Conservation (phyloP, 2,113 vertebrate genomes). For the Melanostigma gelatinosum region DNA sequence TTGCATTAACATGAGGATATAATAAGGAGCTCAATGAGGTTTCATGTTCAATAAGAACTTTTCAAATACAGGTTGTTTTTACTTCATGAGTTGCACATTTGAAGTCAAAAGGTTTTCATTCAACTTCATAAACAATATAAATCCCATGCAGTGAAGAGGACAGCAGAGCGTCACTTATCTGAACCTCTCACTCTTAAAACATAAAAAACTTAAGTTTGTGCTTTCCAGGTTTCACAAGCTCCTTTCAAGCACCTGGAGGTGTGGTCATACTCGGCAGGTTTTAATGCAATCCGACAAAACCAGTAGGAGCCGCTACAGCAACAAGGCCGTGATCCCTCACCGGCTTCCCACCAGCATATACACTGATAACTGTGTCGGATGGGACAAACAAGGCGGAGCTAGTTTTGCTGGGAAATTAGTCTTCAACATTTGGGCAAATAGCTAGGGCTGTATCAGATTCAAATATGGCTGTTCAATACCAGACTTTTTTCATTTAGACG, state of each 20-base stretch:
- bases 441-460: no score
- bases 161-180: conserved; percentile 40
- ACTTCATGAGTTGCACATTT: background rate
- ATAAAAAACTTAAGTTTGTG: background rate
- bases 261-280: background rate
- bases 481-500: no score
- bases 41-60: background rate
- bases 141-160: background rate
- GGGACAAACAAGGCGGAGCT: background rate
- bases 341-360: background rate
- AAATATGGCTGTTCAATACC: no score
- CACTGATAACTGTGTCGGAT: background rate
- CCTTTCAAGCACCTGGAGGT: background rate
- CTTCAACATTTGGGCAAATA: no score
- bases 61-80: background rate
- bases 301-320: no score
- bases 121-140: background rate
- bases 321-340: background rate
- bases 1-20: background rate
- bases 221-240: background rate
- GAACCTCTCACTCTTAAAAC: conserved; percentile 25
- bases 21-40: background rate
- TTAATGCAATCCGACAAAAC: no score
- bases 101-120: conserved; percentile 43
- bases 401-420: background rate